Base-by-base conservation (phyloP, 1,140 invertebrate species). In the Teleogryllus occipitalis region DNA sequence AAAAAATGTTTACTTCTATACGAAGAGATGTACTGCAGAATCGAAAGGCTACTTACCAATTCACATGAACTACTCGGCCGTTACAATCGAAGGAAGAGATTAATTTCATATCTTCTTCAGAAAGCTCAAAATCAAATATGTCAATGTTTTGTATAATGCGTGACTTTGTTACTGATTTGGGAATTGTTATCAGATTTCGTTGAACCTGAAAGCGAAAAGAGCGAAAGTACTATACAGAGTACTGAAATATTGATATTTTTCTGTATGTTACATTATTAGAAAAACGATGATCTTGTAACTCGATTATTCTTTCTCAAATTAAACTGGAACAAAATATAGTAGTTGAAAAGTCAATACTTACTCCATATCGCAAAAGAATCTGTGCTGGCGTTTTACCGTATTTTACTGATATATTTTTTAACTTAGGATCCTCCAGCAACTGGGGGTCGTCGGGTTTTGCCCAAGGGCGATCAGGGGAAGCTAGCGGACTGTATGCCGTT, bases 131-230 rank as follows among this genome's bases (percentile, higher is more conserved):
- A 84, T 96, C 91, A 83, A 92, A 93, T 74, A 94, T 88, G 79
- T 93, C 84, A 74, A 92, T 88, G 84, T 97, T 97, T 83, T 94
- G 89, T 75, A 88, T 86, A 75, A 97, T 94, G 54, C 95, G 89
- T 5, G 88, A 87, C 82, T 91, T 90, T 21, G 89, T 95, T 0
- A 93, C 91, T 4, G 94, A 86, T 89, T 97, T 97, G 7, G 96
- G 95, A 82, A 97, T 93, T 0, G 94, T 91, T 47, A 93, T 87
- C 47, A 94, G 88, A 8, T 92, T 93, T 77, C 93, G 88, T 83
- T 96, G 93, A 78, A 94, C 84, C 90, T 94, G 82, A 79, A 83
- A 81, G n/a, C n/a, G n/a, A 39, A 39, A 39, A 39, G 27, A 39
- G 27, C 1, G 27, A 39, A 39, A 39, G 27, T 39, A 39, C 27